Conservation (phyloP, 2,113 vertebrate genomes). For the Pleuronectes platessa region DNA sequence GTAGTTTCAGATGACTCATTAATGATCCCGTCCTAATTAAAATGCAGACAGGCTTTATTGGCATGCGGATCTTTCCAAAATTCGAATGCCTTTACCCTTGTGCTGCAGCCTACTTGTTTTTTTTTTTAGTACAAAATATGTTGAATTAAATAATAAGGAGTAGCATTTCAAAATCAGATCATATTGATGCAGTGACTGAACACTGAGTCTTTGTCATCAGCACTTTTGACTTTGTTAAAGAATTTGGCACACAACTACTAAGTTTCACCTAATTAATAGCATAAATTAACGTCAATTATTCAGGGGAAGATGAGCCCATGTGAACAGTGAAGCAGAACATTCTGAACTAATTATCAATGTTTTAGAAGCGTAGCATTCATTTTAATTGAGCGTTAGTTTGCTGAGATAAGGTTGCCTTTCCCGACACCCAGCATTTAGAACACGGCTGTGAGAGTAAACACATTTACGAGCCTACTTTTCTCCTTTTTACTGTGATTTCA, state of each 20-base stretch:
- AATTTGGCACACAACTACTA: neutral
- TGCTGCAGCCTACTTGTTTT: neutral
- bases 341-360: constrained; percentile 17
- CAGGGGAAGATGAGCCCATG: neutral
- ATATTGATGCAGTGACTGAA: neutral
- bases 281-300: constrained; percentile 6
- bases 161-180: constrained; percentile 5
- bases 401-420: neutral
- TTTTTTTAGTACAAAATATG: neutral
- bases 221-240: constrained; percentile 5
- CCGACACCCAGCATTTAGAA: neutral
- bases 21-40: constrained; percentile 73
- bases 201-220: constrained; percentile 15
- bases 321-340: constrained; percentile 12
- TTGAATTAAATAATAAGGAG: constrained; percentile 25
- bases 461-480: neutral
- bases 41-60: constrained; percentile 64
- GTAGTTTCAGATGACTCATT: constrained; percentile 67
- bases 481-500: neutral
- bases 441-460: neutral
- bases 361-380: constrained; percentile 14
- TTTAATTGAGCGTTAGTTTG: constrained; percentile 5
- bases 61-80: constrained; percentile 49
- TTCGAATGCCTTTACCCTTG: constrained; percentile 42
- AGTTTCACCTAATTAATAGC: constrained; percentile 24